phyloP scores from a whole-genome alignment of 2,113 vertebrate genomes.

The Anser cygnoides region DNA sequence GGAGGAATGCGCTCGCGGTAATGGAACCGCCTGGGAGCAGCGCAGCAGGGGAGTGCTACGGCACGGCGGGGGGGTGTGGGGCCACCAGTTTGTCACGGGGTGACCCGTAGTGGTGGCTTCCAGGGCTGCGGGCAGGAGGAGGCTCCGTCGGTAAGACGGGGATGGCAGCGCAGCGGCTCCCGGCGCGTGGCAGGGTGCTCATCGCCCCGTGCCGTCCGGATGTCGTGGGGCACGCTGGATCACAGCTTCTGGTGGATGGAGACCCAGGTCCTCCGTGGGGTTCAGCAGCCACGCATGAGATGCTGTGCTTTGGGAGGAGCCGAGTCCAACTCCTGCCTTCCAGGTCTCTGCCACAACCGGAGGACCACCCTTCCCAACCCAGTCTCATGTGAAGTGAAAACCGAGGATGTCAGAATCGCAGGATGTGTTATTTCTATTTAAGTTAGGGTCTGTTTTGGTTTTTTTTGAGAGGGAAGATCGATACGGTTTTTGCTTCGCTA shows the following conservation, averaged over 20 bases:
- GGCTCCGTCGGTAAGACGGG: too few species aligned
- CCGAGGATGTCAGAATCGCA: neutral
- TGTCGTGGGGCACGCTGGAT: neutral
- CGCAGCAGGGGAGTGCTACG: neutral
- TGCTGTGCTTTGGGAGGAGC: neutral
- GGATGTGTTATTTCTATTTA: neutral
- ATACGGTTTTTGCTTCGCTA: neutral
- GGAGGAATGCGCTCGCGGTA: neutral
- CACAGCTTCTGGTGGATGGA: neutral
- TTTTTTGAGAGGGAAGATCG: neutral
- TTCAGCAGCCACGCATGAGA: accelerated
- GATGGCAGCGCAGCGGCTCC: neutral
- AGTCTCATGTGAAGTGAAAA: neutral
- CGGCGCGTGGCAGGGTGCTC: neutral
- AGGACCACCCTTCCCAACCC: neutral
- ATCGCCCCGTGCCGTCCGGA: neutral
- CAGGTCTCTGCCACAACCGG: neutral
- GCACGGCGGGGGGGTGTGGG: neutral
- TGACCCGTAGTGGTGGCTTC: too few species aligned
- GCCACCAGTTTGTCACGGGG: too few species aligned
- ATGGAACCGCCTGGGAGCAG: neutral
- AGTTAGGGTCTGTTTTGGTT: neutral
- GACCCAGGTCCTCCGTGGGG: neutral
- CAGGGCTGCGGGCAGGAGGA: too few species aligned
- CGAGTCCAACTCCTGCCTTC: neutral